These are phyloP conservation scores for Clitarchus hookeri DNA, from an alignment of 2,888 invertebrate species.

Conservation along the genomic window DNA sequence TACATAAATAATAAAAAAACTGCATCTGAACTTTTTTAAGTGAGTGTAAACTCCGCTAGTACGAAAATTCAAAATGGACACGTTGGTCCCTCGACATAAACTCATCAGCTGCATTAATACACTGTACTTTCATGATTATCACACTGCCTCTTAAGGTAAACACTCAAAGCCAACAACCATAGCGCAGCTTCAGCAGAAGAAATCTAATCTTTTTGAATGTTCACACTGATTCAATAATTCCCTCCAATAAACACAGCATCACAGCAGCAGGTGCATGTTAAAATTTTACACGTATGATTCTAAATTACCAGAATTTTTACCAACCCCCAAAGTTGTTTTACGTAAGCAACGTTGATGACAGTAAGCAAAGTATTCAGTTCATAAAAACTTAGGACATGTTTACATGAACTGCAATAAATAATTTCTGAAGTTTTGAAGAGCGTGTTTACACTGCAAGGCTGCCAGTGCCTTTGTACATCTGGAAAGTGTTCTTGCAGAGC, in stretches of 20 bases:
- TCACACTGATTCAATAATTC: neutral
- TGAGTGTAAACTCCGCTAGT: neutral
- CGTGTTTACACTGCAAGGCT: neutral
- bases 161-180: constrained; percentile 9
- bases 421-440: neutral
- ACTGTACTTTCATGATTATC: neutral
- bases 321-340: neutral
- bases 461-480: neutral
- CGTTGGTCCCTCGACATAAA: neutral
- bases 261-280: neutral
- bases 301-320: neutral
- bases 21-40: neutral
- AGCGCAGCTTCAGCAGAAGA: neutral
- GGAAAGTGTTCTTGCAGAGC: neutral
- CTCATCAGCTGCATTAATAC: constrained; percentile 14
- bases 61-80: neutral
- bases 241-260: neutral
- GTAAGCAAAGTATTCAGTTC: neutral
- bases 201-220: neutral
- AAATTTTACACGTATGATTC: neutral
- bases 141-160: constrained; percentile 9
- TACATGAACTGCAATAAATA: too few species aligned
- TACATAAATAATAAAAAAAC: neutral
- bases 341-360: neutral
- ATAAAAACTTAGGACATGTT: too few species aligned